Evolutionary conservation across 2,888 invertebrate genomes (phyloP), one percentile per base, ranked within the genome.

Genomic region (Anoplius nigerrimus): DNA sequence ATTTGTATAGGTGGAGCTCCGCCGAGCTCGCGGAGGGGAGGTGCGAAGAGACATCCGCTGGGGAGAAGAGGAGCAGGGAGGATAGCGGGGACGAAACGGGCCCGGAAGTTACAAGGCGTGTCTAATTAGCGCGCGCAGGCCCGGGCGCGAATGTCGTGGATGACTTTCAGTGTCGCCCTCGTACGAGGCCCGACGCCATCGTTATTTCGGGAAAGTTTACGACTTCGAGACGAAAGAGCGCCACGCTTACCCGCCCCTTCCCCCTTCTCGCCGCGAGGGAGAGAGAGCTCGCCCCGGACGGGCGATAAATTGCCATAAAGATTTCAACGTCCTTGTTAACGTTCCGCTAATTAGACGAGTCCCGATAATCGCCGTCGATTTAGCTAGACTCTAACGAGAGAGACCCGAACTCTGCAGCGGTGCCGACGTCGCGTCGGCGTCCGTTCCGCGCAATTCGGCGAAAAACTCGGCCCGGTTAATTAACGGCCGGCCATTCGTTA

Each of bases 231-330:
- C 34, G 34, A 34, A n/a, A 34, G 48, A 53, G 20, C 46, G 51
- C 18, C 21, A 48, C 48, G 18, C 16, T 48, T 18, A 18, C 48
- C 11, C 48, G 48, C 13, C n/a, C n/a, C 13, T 3, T 48, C n/a
- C n/a, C n/a, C n/a, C n/a, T n/a, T n/a, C n/a, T n/a, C n/a, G n/a
- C n/a, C n/a, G 48, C 48, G 48, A 48, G 48, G 16, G 48, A 16
- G 48, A 48, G 11, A 15, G 51, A 61, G 60, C 27, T n/a, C n/a
- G n/a, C 34, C 11, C 57, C 18, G 43, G 45, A 11, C 6, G 16
- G 53, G 53, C 66, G 62, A 63, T 67, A 67, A 67, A 67, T 63
- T 57, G 63, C 66, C 51, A 45, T 63, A 67, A 67, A 67, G 62
- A 67, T 63, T 67, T 67, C 63, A 63, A 62, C 63, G 66, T 63